phyloP scores from a whole-genome alignment of 2,797 vertebrate genomes.

The Hipposideros larvatus region DNA sequence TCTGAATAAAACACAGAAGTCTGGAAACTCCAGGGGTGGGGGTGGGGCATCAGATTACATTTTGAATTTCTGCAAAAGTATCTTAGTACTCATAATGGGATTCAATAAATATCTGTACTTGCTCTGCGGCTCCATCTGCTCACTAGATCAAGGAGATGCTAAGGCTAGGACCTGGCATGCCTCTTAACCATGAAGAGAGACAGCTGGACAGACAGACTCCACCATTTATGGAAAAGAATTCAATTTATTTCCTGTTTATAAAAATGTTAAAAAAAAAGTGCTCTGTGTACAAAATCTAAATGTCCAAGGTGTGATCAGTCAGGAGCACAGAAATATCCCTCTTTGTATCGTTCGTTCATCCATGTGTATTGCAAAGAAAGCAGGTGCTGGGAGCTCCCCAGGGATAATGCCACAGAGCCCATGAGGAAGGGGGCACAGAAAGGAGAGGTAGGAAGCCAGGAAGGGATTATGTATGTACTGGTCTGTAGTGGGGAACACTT shows the following conservation, averaged over 20 bases:
- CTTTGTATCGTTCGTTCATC: neutral
- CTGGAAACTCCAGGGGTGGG: neutral
- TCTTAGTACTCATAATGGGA: no score
- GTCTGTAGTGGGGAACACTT: neutral
- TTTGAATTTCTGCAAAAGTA: neutral
- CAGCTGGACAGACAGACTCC: neutral
- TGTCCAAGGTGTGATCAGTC: neutral
- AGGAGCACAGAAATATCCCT: neutral
- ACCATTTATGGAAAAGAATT: constrained; percentile 21
- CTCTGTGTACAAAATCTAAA: constrained; percentile 11
- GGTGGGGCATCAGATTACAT: neutral
- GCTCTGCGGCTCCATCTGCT: neutral
- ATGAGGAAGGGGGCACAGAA: neutral
- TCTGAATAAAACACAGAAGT: neutral
- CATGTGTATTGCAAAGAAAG: neutral
- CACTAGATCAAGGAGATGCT: neutral
- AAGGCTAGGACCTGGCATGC: neutral
- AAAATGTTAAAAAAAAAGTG: constrained; percentile 44
- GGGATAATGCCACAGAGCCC: neutral
- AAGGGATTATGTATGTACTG: fast-evolving
- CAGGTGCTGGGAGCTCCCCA: neutral
- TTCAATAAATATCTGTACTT: neutral
- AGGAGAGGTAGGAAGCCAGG: neutral
- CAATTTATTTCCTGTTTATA: constrained; percentile 74
- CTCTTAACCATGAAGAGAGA: neutral